Evolutionary conservation across 2,888 invertebrate genomes (phyloP).

Genomic region (Keiferia lycopersicella): DNA sequence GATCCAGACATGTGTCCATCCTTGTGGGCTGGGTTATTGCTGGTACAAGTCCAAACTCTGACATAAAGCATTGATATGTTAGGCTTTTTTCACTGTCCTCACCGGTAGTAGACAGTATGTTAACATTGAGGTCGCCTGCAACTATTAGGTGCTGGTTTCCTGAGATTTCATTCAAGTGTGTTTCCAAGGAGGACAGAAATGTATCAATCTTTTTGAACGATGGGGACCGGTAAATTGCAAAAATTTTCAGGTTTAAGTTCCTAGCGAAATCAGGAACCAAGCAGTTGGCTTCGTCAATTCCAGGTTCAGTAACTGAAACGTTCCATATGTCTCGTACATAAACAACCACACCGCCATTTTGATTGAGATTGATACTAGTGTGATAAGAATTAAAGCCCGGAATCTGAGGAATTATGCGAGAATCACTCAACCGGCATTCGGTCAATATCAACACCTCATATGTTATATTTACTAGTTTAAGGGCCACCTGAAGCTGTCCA

Average conservation of each 20-base stretch:
- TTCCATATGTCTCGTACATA: constrained; percentile 3
- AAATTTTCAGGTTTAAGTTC: background rate
- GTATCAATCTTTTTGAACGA: constrained; percentile 1
- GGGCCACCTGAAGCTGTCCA: background rate
- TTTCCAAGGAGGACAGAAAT: background rate
- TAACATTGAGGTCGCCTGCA: background rate
- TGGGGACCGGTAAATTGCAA: constrained; percentile 8
- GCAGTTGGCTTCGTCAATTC: background rate
- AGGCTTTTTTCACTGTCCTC: background rate
- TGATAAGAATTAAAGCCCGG: background rate
- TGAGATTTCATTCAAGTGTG: background rate
- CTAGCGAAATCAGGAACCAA: background rate
- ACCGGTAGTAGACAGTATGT: background rate
- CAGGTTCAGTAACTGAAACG: background rate
- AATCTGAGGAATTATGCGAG: background rate
- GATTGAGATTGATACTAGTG: background rate
- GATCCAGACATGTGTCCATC: background rate
- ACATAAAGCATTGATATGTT: background rate
- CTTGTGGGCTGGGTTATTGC: background rate
- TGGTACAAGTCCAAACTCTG: background rate
- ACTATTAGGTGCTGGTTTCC: background rate
- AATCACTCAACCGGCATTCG: background rate
- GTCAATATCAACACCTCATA: background rate
- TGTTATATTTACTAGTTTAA: background rate
- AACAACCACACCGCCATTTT: constrained; percentile 12